These are phyloP conservation scores for Athalia cordata DNA, from an alignment of 2,888 invertebrate species.

Conservation along the genomic window DNA sequence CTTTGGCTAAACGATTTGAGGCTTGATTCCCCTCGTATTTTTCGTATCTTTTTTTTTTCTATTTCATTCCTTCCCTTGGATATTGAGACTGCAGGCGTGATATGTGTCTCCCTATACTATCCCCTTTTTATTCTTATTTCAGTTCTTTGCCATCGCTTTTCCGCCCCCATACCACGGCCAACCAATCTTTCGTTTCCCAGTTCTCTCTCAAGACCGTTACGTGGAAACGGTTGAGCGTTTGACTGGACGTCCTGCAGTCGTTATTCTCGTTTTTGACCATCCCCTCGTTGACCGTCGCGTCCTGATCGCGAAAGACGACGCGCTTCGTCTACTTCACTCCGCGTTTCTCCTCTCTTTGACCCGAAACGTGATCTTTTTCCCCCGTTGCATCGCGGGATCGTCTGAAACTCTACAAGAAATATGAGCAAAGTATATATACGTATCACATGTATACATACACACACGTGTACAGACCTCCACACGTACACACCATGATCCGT, in stretches of 20 bases:
- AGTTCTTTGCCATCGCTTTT: conserved; percentile 21
- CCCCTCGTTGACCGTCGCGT: neutral
- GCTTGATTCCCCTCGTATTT: neutral
- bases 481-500: conserved; percentile 12
- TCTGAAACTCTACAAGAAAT: too few species aligned
- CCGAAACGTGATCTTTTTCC: neutral
- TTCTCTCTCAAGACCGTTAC: neutral
- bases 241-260: neutral
- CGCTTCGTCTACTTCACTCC: conserved; percentile 14
- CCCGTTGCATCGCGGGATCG: neutral
- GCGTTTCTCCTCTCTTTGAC: conserved; percentile 19
- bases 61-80: neutral
- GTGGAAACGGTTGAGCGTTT: conserved; percentile 6
- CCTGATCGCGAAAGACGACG: conserved; percentile 15
- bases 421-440: too few species aligned
- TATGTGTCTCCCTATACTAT: conserved; percentile 25
- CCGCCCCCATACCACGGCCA: conserved; percentile 17
- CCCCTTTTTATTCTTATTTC: conserved; percentile 36
- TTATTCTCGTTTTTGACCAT: too few species aligned
- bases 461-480: conserved; percentile 5
- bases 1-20: conserved; percentile 30
- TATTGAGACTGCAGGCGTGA: conserved; percentile 42
- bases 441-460: neutral
- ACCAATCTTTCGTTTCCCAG: conserved; percentile 19
- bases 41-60: neutral